Evolutionary conservation across 1,140 invertebrate genomes (phyloP).

Genomic region (Ips nitidus): DNA sequence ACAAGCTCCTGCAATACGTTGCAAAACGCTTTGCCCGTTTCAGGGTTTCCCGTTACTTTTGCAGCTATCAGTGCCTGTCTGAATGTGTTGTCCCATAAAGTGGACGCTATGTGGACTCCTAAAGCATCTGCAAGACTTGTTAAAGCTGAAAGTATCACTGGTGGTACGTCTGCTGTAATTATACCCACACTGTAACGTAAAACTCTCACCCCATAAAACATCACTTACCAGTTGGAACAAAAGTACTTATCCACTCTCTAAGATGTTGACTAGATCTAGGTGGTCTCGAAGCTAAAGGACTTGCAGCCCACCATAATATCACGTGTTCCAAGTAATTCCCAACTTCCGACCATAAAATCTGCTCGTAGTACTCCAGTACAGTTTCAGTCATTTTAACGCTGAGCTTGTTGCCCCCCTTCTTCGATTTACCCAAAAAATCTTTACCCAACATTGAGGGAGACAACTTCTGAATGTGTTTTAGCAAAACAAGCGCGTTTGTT

Average conservation of each 20-base stretch:
- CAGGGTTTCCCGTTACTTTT: slow-evolving; percentile 37
- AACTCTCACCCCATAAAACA: neutral
- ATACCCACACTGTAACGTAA: neutral
- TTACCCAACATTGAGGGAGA: slow-evolving; percentile 53
- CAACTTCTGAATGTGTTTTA: slow-evolving; percentile 50
- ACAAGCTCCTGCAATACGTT: slow-evolving; percentile 66
- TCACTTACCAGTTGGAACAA: slow-evolving; percentile 60
- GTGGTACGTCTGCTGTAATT: slow-evolving; percentile 59
- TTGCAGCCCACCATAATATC: slow-evolving; percentile 76
- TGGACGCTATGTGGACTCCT: slow-evolving; percentile 70
- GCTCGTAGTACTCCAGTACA: slow-evolving; percentile 60
- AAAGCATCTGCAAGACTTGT: slow-evolving; percentile 73
- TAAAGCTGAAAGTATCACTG: slow-evolving; percentile 65
- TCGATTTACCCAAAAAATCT: slow-evolving; percentile 24
- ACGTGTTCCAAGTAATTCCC: slow-evolving; percentile 74
- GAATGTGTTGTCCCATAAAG: slow-evolving; percentile 75
- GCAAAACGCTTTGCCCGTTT: slow-evolving; percentile 61
- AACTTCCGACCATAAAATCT: slow-evolving; percentile 70
- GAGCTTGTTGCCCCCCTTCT: slow-evolving; percentile 50
- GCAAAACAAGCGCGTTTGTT: slow-evolving; percentile 50
- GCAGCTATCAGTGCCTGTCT: slow-evolving; percentile 56
- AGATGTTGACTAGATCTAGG: slow-evolving; percentile 69
- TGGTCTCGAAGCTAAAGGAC: slow-evolving; percentile 65
- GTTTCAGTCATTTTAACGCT: slow-evolving; percentile 55
- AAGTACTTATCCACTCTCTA: slow-evolving; percentile 64